Base-by-base conservation (phyloP, 53 echinoderm and acorn worm genomes). In the Actinopyga echinites region DNA sequence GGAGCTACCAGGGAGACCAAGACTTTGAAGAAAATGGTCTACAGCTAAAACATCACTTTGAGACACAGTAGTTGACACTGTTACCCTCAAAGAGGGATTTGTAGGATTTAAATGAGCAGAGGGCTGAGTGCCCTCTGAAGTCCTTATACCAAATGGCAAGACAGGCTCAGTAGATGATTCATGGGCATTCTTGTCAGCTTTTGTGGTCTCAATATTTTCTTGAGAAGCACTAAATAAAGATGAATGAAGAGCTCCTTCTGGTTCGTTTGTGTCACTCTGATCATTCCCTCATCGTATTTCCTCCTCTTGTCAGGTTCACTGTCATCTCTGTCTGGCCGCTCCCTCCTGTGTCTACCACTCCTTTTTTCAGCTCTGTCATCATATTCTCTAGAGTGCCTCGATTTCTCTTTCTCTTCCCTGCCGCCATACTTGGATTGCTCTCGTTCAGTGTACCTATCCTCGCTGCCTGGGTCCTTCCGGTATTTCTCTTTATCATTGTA, bases 1-100 rank as follows among this genome's bases (percentile, higher is more conserved):
- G 31, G 77, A 17, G 11, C 54, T 54, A 13, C 77, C 31, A 1
- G 77, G 52, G 25, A 77, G 77, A 77, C 77, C 77, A 56, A 77
- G 77, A 77, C 55, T 54, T 77, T 77, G 54, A 52, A 77, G 52
- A 30, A 77, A 77, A 17, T 77, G 77, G 24, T 77, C 77, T 13
- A 77, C 77, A 29, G 56, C 45, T 20, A 23, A 40, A 40, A 44
- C 56, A 56, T 77, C 77, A 43, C 54, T 77, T 56, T 53, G 77
- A 26, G 30, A 43, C 8, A 32, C 25, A 25, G 13, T 3, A 56
- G 2, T 53, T 62, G 62, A 62, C 1, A 23, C 17, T 49, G 49
- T 49, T 1, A 15, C 17, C 49, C 49, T 17, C 0, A 17, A 49
- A 15, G 49, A 49, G 0, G 17, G 49, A 17, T 17, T 49, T 0